phyloP scores from a whole-genome alignment of 2,797 vertebrate species.

The Sebastes steindachneri region DNA sequence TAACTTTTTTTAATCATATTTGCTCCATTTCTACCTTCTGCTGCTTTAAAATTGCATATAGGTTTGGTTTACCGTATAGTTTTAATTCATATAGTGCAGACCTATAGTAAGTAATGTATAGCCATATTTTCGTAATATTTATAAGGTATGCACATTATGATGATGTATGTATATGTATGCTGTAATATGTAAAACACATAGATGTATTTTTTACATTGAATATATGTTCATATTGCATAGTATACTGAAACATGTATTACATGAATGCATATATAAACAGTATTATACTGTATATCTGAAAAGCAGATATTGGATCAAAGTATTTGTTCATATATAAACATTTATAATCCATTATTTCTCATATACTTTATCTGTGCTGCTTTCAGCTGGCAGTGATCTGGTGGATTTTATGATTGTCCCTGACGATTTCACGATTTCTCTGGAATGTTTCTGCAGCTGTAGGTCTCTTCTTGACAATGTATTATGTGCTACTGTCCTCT shows the following conservation, averaged over 20 bases:
- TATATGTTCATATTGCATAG: background rate
- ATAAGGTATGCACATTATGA: background rate
- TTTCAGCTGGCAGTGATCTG: background rate
- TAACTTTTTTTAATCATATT: too few relatives aligned
- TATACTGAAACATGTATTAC: background rate
- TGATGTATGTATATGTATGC: background rate
- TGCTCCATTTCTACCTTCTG: too few relatives aligned
- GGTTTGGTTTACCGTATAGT: background rate
- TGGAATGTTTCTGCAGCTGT: background rate
- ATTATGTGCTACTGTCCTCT: slow-evolving; percentile 23
- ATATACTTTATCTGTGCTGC: background rate
- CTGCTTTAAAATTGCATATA: too few relatives aligned
- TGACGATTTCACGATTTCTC: background rate
- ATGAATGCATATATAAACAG: background rate
- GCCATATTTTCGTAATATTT: background rate
- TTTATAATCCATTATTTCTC: too few relatives aligned
- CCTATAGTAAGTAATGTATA: background rate
- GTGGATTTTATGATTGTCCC: background rate
- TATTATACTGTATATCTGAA: background rate
- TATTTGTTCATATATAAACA: background rate
- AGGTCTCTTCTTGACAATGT: background rate
- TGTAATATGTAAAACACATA: background rate
- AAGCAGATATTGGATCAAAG: background rate
- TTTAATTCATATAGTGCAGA: background rate
- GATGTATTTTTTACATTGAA: background rate